Evolutionary conservation across 2,888 invertebrate species (phyloP).

Genomic region (Octodonta nipae): DNA sequence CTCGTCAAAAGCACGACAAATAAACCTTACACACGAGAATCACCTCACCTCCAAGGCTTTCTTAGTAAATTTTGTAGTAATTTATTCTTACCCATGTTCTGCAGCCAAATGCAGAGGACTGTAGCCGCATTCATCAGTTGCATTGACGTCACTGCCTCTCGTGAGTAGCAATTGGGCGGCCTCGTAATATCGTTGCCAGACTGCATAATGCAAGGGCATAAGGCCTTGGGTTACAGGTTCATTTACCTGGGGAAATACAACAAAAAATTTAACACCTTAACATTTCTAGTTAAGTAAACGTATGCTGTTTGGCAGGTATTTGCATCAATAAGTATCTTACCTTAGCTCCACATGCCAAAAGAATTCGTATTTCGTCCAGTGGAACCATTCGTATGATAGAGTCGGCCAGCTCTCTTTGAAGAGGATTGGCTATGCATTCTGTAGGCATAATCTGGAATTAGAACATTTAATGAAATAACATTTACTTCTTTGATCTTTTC

Average conservation of each 20-base stretch:
- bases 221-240: conserved; percentile 76
- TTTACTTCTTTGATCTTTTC: not conserved
- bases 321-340: conserved; percentile 27
- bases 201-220: conserved; percentile 81
- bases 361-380: conserved; percentile 71
- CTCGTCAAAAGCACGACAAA: too few species aligned
- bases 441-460: conserved; percentile 47
- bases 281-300: too few species aligned
- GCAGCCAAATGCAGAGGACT: conserved; percentile 83
- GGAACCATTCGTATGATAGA: conserved; percentile 79
- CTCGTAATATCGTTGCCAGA: conserved; percentile 71
- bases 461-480: conserved; percentile 6
- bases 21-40: too few species aligned
- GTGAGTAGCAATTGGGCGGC: conserved; percentile 69
- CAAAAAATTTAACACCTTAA: conserved; percentile 1
- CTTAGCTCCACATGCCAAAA: conserved; percentile 77
- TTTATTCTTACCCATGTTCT: conserved; percentile 59
- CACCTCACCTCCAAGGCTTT: too few species aligned
- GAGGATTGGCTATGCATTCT: conserved; percentile 58
- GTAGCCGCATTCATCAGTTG: conserved; percentile 80
- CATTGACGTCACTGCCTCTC: conserved; percentile 68
- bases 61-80: conserved; percentile 1
- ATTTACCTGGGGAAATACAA: conserved; percentile 39
- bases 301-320: not conserved
- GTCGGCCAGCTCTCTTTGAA: conserved; percentile 78